Conservation (phyloP, 2,113 vertebrate genomes). For the Camelus dromedarius region DNA sequence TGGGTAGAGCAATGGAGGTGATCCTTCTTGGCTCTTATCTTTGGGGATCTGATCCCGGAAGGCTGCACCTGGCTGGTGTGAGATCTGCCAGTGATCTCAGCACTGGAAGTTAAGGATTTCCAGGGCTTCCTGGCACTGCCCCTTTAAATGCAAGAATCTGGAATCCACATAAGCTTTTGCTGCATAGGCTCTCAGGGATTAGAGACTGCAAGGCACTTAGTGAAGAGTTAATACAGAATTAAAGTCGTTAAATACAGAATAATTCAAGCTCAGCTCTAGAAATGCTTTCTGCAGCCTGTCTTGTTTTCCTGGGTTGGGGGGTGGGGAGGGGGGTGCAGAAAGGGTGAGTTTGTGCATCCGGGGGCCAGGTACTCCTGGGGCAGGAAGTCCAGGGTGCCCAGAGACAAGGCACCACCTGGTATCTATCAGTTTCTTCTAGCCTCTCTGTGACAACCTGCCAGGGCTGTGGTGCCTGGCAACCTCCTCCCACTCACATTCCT, state of each 20-base stretch:
- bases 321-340: neutral
- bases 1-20: neutral
- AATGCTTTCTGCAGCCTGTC: neutral
- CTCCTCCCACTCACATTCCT: conserved; percentile 66
- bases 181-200: neutral
- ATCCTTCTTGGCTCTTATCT: neutral
- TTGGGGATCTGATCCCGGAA: neutral
- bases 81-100: neutral
- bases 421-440: neutral
- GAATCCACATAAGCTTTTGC: neutral
- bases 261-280: neutral
- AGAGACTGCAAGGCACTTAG: neutral
- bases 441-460: conserved; percentile 8
- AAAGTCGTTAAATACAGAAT: neutral
- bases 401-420: neutral
- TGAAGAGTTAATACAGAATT: neutral
- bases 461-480: conserved; percentile 5
- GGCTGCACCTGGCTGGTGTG: neutral
- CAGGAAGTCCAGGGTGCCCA: neutral
- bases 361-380: neutral
- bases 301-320: too few relatives aligned
- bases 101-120: conserved; percentile 2
- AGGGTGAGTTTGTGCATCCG: neutral
- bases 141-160: neutral
- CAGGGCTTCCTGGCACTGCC: neutral